Conservation (phyloP, 2,113 vertebrate species). For the Seriola aureovittata region DNA sequence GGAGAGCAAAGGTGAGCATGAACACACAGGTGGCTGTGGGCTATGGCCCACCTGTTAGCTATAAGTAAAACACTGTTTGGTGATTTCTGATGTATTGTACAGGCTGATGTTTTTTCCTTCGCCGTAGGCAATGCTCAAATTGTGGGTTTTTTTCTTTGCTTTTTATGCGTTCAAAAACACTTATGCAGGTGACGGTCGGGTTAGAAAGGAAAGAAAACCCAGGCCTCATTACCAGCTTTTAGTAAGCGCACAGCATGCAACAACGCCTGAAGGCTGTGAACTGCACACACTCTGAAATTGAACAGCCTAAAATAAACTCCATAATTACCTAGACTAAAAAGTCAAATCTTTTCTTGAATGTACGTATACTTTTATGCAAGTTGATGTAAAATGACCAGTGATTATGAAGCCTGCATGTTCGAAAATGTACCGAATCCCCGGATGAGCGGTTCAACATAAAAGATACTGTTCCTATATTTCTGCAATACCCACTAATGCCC, state of each 20-base stretch:
- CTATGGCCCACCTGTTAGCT: not conserved
- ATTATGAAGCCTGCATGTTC: not conserved
- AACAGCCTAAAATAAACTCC: conserved; percentile 9
- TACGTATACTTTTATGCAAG: not conserved
- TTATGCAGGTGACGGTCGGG: not conserved
- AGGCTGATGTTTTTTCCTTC: not conserved
- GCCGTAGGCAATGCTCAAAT: not conserved
- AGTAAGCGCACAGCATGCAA: not conserved
- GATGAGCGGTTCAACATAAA: not conserved
- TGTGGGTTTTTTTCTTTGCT: not conserved
- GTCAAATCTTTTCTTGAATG: not conserved
- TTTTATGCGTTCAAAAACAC: not conserved
- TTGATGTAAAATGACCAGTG: not conserved
- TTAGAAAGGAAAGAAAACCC: not conserved
- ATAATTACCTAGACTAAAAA: conserved; percentile 6
- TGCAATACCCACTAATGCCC: not conserved
- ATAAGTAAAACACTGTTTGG: not conserved
- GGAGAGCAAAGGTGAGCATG: too few relatives aligned
- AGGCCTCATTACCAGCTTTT: not conserved
- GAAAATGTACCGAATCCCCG: not conserved
- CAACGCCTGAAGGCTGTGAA: not conserved
- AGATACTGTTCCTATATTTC: not conserved
- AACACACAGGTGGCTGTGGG: not conserved
- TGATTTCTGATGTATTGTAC: not conserved
- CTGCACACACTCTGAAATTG: conserved; percentile 1